These are phyloP conservation scores for Bombus pascuorum DNA, from an alignment of 1,140 invertebrate genomes.

Conservation along the genomic window DNA sequence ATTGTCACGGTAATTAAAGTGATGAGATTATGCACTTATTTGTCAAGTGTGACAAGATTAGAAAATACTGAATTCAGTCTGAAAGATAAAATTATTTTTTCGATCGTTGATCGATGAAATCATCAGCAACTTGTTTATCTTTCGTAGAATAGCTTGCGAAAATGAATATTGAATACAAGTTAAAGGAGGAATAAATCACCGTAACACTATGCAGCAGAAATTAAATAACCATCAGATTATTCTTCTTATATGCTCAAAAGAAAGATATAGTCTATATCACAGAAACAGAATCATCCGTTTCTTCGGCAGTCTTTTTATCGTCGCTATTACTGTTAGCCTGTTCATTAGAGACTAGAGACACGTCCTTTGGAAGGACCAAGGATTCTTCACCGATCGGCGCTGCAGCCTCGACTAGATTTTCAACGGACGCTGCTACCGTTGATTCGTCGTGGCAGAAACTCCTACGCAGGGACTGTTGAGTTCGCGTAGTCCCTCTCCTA, in stretches of 20 bases:
- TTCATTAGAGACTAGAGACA: constrained; percentile 75
- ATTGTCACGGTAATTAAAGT: constrained; percentile 10
- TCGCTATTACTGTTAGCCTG: constrained; percentile 62
- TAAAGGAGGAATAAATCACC: not conserved
- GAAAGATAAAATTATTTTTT: constrained; percentile 31
- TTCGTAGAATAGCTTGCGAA: not conserved
- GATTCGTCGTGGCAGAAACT: constrained; percentile 72
- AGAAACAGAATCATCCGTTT: constrained; percentile 79
- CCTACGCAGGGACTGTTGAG: constrained; percentile 69
- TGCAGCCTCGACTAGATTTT: constrained; percentile 84
- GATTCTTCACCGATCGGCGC: constrained; percentile 84
- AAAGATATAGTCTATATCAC: constrained; percentile 78
- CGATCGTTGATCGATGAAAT: constrained; percentile 21
- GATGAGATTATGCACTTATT: constrained; percentile 36
- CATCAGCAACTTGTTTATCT: not conserved
- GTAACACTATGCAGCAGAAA: not conserved
- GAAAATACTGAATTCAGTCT: constrained; percentile 55
- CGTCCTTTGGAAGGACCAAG: constrained; percentile 76
- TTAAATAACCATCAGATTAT: not conserved
- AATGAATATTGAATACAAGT: not conserved
- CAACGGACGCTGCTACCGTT: constrained; percentile 80
- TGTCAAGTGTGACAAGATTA: constrained; percentile 43
- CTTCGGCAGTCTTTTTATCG: constrained; percentile 79
- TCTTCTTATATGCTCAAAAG: constrained; percentile 3
- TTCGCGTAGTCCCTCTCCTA: constrained; percentile 78